Percentiles rank a stretch among this genome's conserved stretches.
Conservation (phyloP, 1,140 invertebrate species). For the Gonatopus flavifemur region DNA sequence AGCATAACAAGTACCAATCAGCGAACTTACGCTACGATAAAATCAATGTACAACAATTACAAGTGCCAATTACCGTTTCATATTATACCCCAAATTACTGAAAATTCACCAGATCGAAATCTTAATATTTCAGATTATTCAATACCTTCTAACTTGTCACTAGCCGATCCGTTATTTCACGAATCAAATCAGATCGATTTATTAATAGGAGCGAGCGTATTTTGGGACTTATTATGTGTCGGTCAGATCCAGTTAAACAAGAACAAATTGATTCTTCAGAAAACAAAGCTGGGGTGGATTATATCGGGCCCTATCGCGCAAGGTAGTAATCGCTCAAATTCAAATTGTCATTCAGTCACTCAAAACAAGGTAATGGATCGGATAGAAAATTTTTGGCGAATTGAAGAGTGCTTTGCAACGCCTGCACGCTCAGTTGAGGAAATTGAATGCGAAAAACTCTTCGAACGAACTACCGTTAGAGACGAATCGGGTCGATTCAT, state of each 20-base stretch:
- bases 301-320: not conserved
- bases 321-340: not conserved
- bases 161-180: not conserved
- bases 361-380: not conserved
- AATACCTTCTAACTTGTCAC: no score
- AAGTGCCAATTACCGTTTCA: no score
- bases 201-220: no score
- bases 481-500: not conserved
- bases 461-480: not conserved
- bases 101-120: no score
- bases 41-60: no score
- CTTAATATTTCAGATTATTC: no score
- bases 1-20: no score
- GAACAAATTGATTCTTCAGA: not conserved
- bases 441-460: not conserved
- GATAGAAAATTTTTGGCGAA: conserved; percentile 1
- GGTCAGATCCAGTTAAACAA: no score
- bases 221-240: no score
- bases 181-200: not conserved
- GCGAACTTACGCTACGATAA: no score
- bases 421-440: not conserved
- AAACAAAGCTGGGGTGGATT: not conserved
- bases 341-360: not conserved
- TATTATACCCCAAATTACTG: no score
- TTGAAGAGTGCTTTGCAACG: not conserved